Base-by-base conservation (phyloP, 2,888 invertebrate species). In the Oegoconia quadripuncta region DNA sequence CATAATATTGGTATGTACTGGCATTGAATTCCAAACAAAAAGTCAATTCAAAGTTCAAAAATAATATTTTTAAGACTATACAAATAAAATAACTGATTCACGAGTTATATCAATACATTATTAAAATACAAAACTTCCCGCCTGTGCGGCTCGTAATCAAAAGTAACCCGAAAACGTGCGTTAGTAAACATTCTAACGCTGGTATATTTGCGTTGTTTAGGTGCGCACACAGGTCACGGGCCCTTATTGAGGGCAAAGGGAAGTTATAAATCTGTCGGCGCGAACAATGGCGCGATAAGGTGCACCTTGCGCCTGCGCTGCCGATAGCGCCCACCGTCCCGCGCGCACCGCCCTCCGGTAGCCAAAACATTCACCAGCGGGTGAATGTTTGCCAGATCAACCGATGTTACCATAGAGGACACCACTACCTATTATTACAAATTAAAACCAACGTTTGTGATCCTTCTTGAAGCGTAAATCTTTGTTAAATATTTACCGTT, bases 231-330 rank as follows among this genome's bases (percentile, higher is more conserved):
- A 72, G 82, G 79, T 86, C 82, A 75, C 74, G 78, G 76, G 80
- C 83, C 87, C 86, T 86, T 84, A 86, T 87, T 82, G 77, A 79
- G 88, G 86, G 71, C 87, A 83, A 84, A 79, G 80, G 88, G 88
- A 88, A 87, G 84, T 78, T 78, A 81, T 88, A 87, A 87, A 87
- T 84, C 86, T 86, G 81, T 83, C 79, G 80, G 71, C 73, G 78
- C 71, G 78, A 84, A 86, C 86, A 86, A 87, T 87, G 74, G 79
- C 58, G 74, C 84, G 86, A 86, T 87, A 86, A 82, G 70, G 73
- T 71, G 69, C 82, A 84, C 82, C 81, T 82, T 81, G 74, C 78
- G 68, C 65, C 63, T 53, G 73, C 67, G 66, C n/a, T n/a, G n/a
- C 64, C 71, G 72, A 72, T 74, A 67, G 53, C 45, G 45, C 34